Conservation (phyloP, 2,888 invertebrate genomes). For the Scaptomyza parva region DNA sequence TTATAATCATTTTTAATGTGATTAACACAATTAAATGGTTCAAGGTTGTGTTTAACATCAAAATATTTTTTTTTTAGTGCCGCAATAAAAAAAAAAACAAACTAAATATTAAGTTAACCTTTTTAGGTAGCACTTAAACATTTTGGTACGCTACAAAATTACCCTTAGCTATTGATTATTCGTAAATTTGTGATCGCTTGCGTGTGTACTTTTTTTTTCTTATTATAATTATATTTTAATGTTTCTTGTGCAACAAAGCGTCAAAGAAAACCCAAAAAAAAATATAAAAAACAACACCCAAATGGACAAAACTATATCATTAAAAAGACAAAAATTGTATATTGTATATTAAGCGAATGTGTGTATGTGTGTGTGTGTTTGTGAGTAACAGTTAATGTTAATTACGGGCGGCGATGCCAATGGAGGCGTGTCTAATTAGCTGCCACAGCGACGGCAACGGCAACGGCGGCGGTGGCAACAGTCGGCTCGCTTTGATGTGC, state of each 20-base stretch:
- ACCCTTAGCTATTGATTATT: too few species aligned
- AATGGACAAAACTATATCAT: conserved; percentile 25
- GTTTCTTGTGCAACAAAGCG: conserved; percentile 33
- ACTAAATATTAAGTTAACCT: too few species aligned
- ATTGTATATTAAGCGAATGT: conserved; percentile 27
- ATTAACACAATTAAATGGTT: too few species aligned
- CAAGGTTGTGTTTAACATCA: too few species aligned
- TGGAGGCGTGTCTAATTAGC: conserved; percentile 75
- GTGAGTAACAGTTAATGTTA: conserved; percentile 62
- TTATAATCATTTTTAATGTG: too few species aligned
- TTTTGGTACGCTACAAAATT: too few species aligned
- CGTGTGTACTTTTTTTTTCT: conserved; percentile 3
- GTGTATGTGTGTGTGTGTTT: conserved; percentile 36
- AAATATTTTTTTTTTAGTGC: too few species aligned
- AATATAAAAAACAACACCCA: conserved; percentile 16
- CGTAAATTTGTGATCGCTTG: conserved; percentile 7
- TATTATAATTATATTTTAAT: conserved; percentile 1
- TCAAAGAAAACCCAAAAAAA: background rate
- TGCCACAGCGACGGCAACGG: conserved; percentile 51
- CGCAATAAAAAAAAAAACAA: too few species aligned
- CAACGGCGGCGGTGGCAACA: conserved; percentile 33
- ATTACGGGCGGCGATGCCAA: conserved; percentile 62
- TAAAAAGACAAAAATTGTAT: conserved; percentile 23
- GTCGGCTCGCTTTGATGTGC: conserved; percentile 73
- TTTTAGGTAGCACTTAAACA: too few species aligned